Conservation (phyloP, 2,888 invertebrate genomes). For the Hymenopus coronatus region DNA sequence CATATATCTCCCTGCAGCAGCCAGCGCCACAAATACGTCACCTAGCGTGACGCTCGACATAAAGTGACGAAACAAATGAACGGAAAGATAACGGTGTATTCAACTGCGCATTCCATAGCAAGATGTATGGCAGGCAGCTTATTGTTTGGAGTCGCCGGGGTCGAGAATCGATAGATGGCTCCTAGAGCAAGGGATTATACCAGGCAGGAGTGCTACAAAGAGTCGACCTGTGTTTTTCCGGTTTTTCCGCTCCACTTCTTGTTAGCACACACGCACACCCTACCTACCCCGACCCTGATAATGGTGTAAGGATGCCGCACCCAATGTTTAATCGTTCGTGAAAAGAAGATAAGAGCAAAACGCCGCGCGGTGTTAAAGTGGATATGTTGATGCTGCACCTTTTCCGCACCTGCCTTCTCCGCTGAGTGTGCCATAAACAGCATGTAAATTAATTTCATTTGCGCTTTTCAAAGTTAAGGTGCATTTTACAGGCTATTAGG, state of each 20-base stretch:
- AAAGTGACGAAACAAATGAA: background rate
- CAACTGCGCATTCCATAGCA: background rate
- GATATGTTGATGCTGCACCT: background rate
- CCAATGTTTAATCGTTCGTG: background rate
- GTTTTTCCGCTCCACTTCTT: background rate
- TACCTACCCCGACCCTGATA: background rate
- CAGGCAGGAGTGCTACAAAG: background rate
- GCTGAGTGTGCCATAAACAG: too few species aligned
- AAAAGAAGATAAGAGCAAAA: background rate
- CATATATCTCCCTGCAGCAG: background rate
- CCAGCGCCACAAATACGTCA: background rate
- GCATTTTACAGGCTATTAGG: too few species aligned
- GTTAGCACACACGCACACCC: background rate
- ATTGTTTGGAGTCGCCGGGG: background rate
- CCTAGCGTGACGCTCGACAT: background rate
- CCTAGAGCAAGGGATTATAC: background rate
- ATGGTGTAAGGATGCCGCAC: background rate
- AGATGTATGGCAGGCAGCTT: background rate
- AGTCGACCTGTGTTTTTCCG: background rate
- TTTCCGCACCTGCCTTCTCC: background rate
- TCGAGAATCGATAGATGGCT: background rate
- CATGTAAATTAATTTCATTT: too few species aligned
- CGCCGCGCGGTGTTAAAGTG: background rate
- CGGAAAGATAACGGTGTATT: background rate
- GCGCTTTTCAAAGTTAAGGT: too few species aligned